These are phyloP conservation scores for Barnardius zonarius DNA, from an alignment of 2,113 vertebrate species.

Conservation along the genomic window DNA sequence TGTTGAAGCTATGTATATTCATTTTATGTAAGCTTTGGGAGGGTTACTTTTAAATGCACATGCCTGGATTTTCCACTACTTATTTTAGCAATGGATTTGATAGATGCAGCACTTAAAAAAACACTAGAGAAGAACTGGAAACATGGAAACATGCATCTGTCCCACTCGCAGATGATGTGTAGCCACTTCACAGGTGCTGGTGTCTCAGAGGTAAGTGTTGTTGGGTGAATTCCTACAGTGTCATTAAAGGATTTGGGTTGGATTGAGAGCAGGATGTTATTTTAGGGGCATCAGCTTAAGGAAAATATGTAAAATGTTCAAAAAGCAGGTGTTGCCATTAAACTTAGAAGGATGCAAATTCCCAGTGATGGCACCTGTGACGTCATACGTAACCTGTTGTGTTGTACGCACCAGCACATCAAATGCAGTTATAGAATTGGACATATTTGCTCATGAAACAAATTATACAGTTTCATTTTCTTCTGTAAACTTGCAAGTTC, in stretches of 20 bases:
- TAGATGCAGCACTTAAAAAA: not conserved
- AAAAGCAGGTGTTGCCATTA: not conserved
- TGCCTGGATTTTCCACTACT: not conserved
- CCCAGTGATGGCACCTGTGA: not conserved
- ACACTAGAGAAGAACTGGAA: not conserved
- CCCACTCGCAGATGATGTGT: accelerated
- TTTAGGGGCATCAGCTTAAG: not conserved
- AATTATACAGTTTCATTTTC: not conserved
- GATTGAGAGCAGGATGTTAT: not conserved
- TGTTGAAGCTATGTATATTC: not conserved
- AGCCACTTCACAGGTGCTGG: accelerated
- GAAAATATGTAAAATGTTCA: accelerated
- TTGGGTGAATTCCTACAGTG: too few relatives aligned
- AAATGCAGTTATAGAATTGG: too few relatives aligned
- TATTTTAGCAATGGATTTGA: not conserved
- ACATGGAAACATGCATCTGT: accelerated
- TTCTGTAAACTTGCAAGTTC: not conserved
- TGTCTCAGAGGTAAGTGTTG: not conserved
- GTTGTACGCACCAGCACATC: accelerated
- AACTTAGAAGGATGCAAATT: too few relatives aligned
- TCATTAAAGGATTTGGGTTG: not conserved
- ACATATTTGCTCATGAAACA: not conserved
- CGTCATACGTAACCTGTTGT: accelerated
- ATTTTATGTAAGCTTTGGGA: not conserved
- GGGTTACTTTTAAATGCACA: not conserved